Base-by-base conservation (phyloP, 2,888 invertebrate species). In the Carabus problematicus region DNA sequence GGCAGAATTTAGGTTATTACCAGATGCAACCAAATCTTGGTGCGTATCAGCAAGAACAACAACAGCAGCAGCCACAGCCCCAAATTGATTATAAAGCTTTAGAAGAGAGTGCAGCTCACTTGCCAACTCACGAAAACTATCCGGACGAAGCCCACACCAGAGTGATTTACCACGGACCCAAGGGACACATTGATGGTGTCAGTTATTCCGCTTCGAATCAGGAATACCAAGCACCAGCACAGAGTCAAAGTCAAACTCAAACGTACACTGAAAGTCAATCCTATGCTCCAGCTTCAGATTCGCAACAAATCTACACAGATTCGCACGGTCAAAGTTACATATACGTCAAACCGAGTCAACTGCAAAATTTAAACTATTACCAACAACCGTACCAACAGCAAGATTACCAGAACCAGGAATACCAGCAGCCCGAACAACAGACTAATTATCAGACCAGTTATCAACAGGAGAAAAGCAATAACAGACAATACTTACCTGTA, bases 71-170 rank as follows among this genome's bases (percentile, higher is more conserved):
- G 11, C 67, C 80, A 1, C 75, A 77, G 29, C 77, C 74, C 60
- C 75, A 29, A 29, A 29, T 29, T 29, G 29, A 29, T 6, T 29
- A 29, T 29, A 29, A 80, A 47, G 77, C 78, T 59, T 8, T 64
- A 19, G 69, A 71, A 45, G 70, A 72, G 16, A 69, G 55, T 49
- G 69, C 55, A 19, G 62, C 71, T 19, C 72, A 72, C 11, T 74
- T 85, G 19, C 75, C 82, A 1, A 82, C 86, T 1, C 81, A 84
- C 16, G 87, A 87, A 76, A 87, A 87, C 73, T 87, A 86, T 75
- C 87, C 87, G 0, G 85, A 84, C 72, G 83, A 84, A 71, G 83
- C 84, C 56, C 87, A 88, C 71, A 88, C 87, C 0, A 82, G 84
- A 73, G 87, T 87, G 0, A 83, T 87, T 55, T 85, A 86, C 45